Evolutionary conservation across 2,888 invertebrate species (phyloP).

Genomic region (Cenopis cana): DNA sequence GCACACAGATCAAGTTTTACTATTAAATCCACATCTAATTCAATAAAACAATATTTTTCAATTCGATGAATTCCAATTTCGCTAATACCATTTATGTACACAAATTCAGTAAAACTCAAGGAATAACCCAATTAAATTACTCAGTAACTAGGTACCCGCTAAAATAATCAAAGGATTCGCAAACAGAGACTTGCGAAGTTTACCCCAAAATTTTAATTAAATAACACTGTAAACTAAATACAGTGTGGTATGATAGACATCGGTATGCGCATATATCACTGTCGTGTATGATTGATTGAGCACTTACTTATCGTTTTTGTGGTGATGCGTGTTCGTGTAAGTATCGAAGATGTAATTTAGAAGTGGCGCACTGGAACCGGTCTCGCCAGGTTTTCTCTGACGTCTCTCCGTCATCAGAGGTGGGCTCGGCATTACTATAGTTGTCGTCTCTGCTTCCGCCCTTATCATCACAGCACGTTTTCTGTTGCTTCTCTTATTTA

Average conservation of each 20-base stretch:
- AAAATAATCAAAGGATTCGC: slow-evolving; percentile 37
- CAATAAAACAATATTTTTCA: slow-evolving; percentile 3
- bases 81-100: slow-evolving; percentile 23
- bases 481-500: slow-evolving; percentile 58
- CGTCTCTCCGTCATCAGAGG: slow-evolving; percentile 63
- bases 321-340: slow-evolving; percentile 76
- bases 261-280: slow-evolving; percentile 37
- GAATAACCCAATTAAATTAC: slow-evolving; percentile 34
- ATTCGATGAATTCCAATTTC: slow-evolving; percentile 16
- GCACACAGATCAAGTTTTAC: not conserved
- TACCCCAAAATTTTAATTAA: slow-evolving; percentile 34
- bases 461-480: slow-evolving; percentile 65
- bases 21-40: slow-evolving; percentile 1
- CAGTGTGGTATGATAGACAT: not conserved
- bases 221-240: not conserved
- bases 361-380: slow-evolving; percentile 76
- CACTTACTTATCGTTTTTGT: slow-evolving; percentile 76
- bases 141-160: slow-evolving; percentile 23
- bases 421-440: slow-evolving; percentile 56
- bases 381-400: slow-evolving; percentile 69
- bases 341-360: slow-evolving; percentile 81
- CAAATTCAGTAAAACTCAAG: slow-evolving; percentile 28
- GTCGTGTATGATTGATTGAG: slow-evolving; percentile 36
- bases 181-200: slow-evolving; percentile 18
- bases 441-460: slow-evolving; percentile 54